Percentiles rank a stretch among this genome's conserved stretches.
Conservation (phyloP, 2,797 vertebrate species). For the Dendrocincla fuliginosa region DNA sequence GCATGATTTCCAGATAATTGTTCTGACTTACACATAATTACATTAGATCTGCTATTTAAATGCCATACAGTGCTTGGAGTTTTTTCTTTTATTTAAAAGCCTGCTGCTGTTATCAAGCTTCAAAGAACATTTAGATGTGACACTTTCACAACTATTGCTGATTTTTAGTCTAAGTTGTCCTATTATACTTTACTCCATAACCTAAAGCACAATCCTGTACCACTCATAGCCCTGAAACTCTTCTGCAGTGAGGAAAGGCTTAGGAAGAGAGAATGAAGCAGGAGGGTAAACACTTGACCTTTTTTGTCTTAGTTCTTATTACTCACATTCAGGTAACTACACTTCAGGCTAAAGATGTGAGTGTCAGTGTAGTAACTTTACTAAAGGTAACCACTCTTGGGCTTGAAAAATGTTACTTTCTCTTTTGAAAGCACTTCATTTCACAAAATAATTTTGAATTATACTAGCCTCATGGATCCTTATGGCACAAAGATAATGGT, state of each 20-base stretch:
- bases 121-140: not conserved
- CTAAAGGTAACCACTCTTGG: not conserved
- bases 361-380: not conserved
- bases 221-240: not conserved
- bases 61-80: not conserved
- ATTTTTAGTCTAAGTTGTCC: not conserved
- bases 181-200: not conserved
- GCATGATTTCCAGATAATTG: slow-evolving; percentile 10
- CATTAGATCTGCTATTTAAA: slow-evolving; percentile 19
- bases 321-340: not conserved
- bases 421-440: not conserved
- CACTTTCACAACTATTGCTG: not conserved
- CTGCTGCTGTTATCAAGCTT: not conserved
- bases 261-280: not conserved
- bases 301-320: not conserved
- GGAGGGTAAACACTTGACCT: not conserved
- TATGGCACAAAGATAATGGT: not conserved
- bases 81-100: not conserved
- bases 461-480: not conserved
- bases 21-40: slow-evolving; percentile 15
- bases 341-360: not conserved
- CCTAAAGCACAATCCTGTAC: not conserved
- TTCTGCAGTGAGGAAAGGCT: not conserved
- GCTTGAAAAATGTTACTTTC: not conserved
- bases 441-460: not conserved